A percentile compares a stretch with the other conserved stretches of the same genome.
phyloP scores from a whole-genome alignment of 2,797 vertebrate species.

The Thunnus albacares region DNA sequence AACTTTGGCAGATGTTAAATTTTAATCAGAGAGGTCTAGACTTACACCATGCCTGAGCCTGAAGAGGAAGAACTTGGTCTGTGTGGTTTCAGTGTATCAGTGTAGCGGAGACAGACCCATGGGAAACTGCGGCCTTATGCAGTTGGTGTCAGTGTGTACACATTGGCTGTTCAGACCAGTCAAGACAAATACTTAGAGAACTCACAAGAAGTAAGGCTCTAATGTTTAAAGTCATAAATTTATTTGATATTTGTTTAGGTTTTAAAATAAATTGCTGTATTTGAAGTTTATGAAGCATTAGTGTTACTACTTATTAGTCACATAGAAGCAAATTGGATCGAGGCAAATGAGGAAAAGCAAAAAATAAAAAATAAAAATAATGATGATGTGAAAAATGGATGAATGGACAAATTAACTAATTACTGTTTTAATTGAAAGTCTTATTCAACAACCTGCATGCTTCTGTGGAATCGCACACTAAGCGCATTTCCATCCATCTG shows the following conservation, averaged over 20 bases:
- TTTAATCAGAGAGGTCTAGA: constrained; percentile 76
- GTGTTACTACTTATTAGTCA: neutral
- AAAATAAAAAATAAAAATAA: too few relatives aligned
- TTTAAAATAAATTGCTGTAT: neutral
- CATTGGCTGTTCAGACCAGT: neutral
- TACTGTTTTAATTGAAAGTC: too few relatives aligned
- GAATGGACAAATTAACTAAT: too few relatives aligned
- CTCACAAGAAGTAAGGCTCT: neutral
- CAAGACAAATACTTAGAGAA: neutral
- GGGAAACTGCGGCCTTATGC: neutral
- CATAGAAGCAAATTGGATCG: neutral
- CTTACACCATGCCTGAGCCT: constrained; percentile 35
- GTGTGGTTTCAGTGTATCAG: constrained; percentile 6
- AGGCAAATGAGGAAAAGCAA: too few relatives aligned
- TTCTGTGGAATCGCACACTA: too few relatives aligned
- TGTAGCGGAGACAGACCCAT: neutral
- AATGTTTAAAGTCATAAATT: neutral
- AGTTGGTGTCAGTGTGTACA: neutral
- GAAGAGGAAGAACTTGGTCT: constrained; percentile 16
- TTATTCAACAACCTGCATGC: too few relatives aligned
- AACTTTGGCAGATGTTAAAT: constrained; percentile 80
- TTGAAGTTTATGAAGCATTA: neutral
- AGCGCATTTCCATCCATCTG: too few relatives aligned
- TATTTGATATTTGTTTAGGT: neutral
- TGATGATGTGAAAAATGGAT: too few relatives aligned